These are phyloP conservation scores for Heliconius hewitsoni DNA, from an alignment of 1,140 invertebrate species.

Conservation along the genomic window DNA sequence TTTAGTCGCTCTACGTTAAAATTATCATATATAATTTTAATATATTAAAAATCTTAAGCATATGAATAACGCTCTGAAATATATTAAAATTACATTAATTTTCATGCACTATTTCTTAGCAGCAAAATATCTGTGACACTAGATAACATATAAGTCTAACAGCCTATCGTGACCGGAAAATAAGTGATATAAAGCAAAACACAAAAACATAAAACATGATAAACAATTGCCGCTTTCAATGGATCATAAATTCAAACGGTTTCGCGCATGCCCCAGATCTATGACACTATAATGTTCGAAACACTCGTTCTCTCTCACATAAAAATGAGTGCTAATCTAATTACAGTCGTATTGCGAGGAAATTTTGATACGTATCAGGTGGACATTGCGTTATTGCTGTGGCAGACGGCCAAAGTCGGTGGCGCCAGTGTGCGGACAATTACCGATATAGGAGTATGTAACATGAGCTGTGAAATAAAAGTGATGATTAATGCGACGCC, in stretches of 20 bases:
- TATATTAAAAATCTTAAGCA: too few relatives aligned
- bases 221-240: slow-evolving; percentile 26
- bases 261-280: slow-evolving; percentile 21
- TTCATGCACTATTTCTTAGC: not conserved
- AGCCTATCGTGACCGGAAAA: slow-evolving; percentile 5
- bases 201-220: slow-evolving; percentile 11
- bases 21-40: too few relatives aligned
- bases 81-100: not conserved
- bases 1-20: too few relatives aligned
- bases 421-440: slow-evolving; percentile 66
- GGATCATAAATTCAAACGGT: slow-evolving; percentile 25
- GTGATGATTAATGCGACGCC: slow-evolving; percentile 60
- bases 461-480: slow-evolving; percentile 63
- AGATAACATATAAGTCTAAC: not conserved
- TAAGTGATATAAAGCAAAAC: slow-evolving; percentile 15
- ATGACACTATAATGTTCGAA: slow-evolving; percentile 23
- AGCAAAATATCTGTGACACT: not conserved
- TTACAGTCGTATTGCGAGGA: slow-evolving; percentile 20
- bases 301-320: slow-evolving; percentile 16
- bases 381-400: slow-evolving; percentile 52
- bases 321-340: slow-evolving; percentile 29
- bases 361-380: slow-evolving; percentile 34
- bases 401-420: slow-evolving; percentile 64
- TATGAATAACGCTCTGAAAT: too few relatives aligned
- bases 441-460: slow-evolving; percentile 59